Evolutionary conservation across 2,888 invertebrate genomes (phyloP).

Genomic region (Acleris holmiana): DNA sequence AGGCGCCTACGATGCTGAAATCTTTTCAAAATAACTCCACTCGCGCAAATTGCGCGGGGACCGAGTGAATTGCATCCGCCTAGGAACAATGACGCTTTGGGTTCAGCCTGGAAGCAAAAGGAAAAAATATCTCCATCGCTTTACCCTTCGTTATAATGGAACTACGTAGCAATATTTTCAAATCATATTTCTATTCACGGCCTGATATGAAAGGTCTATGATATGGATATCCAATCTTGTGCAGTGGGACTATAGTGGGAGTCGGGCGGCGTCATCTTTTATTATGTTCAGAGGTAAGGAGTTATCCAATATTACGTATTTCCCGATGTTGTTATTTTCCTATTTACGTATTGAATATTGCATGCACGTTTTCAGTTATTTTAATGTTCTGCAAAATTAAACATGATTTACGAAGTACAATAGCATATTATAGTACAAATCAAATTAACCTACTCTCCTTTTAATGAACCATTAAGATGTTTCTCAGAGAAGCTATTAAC

Average conservation of each 20-base stretch:
- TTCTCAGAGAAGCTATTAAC: too few species aligned
- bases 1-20: slow-evolving; percentile 57
- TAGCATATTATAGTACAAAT: too few species aligned
- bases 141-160: slow-evolving; percentile 62
- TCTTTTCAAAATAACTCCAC: slow-evolving; percentile 77
- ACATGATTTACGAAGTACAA: too few species aligned
- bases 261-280: not conserved
- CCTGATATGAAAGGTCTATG: slow-evolving; percentile 14
- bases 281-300: not conserved
- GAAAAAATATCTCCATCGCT: slow-evolving; percentile 70
- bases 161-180: slow-evolving; percentile 18
- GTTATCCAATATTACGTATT: not conserved
- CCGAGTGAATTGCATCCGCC: slow-evolving; percentile 82
- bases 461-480: too few species aligned
- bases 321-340: not conserved
- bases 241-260: slow-evolving; percentile 5
- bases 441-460: too few species aligned
- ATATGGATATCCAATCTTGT: slow-evolving; percentile 1
- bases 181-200: slow-evolving; percentile 12
- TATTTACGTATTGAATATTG: not conserved
- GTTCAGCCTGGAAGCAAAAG: slow-evolving; percentile 67
- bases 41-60: slow-evolving; percentile 79
- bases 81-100: slow-evolving; percentile 78
- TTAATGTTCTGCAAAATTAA: too few species aligned
- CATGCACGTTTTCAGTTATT: too few species aligned